These are phyloP conservation scores for Gryon sp. DNA, from an alignment of 1,140 invertebrate species.

Conservation along the genomic window DNA sequence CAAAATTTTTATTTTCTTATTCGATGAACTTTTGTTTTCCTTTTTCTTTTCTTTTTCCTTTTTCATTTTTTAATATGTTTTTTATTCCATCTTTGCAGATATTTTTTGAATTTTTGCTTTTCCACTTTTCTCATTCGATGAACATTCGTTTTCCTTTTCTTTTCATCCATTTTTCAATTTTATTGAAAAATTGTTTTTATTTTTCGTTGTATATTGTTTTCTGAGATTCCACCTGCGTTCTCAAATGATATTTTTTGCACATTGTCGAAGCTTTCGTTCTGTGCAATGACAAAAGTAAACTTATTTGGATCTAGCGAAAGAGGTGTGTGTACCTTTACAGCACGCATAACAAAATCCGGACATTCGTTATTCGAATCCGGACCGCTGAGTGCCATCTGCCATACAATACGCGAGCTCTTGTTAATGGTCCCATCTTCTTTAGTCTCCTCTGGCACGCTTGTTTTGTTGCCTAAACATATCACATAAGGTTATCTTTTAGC, in stretches of 20 bases:
- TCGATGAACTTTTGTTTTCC: too few relatives aligned
- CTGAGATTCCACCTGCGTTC: slow-evolving; percentile 60
- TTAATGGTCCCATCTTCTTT: slow-evolving; percentile 67
- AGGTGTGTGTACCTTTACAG: slow-evolving; percentile 77
- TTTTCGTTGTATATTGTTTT: neutral
- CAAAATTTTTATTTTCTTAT: too few relatives aligned
- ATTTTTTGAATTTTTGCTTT: too few relatives aligned
- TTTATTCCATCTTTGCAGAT: too few relatives aligned
- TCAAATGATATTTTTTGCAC: too few relatives aligned
- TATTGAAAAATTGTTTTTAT: too few relatives aligned
- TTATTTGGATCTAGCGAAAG: slow-evolving; percentile 66
- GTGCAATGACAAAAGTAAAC: slow-evolving; percentile 42
- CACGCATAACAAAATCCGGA: slow-evolving; percentile 77
- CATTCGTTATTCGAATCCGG: slow-evolving; percentile 73
- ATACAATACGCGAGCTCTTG: slow-evolving; percentile 70
- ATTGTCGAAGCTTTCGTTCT: too few relatives aligned
- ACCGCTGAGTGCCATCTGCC: slow-evolving; percentile 72
- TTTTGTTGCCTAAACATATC: slow-evolving; percentile 77
- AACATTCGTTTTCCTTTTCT: neutral
- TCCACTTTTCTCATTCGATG: too few relatives aligned
- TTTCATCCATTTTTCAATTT: neutral
- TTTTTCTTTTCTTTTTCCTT: too few relatives aligned
- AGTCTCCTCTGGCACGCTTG: slow-evolving; percentile 67
- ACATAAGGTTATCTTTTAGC: slow-evolving; percentile 67
- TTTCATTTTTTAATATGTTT: too few relatives aligned